A percentile compares a stretch with the other conserved stretches of the same genome.
These are phyloP conservation scores for Nasonia longicornis DNA, from an alignment of 1,140 invertebrate species.

Conservation along the genomic window DNA sequence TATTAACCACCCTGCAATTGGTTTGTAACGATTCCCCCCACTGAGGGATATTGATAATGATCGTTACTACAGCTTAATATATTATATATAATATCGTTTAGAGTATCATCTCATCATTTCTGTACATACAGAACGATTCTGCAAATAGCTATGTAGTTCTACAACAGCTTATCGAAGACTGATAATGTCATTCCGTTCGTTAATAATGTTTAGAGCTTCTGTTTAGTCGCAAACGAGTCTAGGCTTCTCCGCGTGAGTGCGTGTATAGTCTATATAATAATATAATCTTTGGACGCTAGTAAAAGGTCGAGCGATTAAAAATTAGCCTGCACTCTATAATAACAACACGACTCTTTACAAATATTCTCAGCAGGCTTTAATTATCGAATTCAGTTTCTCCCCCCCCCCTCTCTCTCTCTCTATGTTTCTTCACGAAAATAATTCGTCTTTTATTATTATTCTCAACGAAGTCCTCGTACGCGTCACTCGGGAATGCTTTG, in stretches of 20 bases:
- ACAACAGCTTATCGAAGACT: slow-evolving; percentile 21
- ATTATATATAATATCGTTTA: background rate
- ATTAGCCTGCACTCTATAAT: background rate
- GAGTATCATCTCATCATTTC: background rate
- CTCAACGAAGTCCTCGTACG: background rate
- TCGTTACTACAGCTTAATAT: slow-evolving; percentile 23
- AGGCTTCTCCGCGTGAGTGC: background rate
- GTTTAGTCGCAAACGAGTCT: background rate
- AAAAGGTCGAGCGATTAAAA: slow-evolving; percentile 8
- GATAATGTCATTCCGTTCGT: background rate
- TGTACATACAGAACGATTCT: background rate
- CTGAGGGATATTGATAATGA: background rate
- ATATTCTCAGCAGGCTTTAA: slow-evolving; percentile 14
- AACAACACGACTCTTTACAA: slow-evolving; percentile 35
- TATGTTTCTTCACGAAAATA: slow-evolving; percentile 30
- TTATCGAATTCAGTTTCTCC: background rate
- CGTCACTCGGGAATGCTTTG: background rate
- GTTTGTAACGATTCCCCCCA: background rate
- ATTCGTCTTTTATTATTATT: background rate
- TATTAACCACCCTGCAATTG: slow-evolving; percentile 9
- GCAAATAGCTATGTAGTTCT: background rate
- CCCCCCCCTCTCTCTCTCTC: background rate
- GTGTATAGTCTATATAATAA: background rate
- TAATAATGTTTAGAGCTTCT: no score
- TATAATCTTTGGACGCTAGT: background rate